A percentile compares a stretch with the other conserved stretches of the same genome.
phyloP scores from a whole-genome alignment of 2,888 invertebrate species.

The Gastrophysa polygoni region DNA sequence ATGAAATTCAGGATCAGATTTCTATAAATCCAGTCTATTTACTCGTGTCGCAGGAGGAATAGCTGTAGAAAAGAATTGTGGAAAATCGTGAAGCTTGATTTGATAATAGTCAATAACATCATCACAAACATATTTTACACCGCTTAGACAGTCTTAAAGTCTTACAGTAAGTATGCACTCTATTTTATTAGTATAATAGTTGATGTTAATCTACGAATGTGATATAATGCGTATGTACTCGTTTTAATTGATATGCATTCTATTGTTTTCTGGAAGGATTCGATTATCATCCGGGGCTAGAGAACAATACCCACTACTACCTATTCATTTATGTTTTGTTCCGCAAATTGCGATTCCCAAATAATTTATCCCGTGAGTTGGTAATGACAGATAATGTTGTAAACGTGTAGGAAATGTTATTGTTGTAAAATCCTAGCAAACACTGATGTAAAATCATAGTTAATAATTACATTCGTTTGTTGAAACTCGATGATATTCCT shows the following conservation, averaged over 20 bases:
- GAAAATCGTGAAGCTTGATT: too few species aligned
- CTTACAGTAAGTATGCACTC: too few species aligned
- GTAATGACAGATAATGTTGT: slow-evolving; percentile 1
- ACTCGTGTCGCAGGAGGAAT: too few species aligned
- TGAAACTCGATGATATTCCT: neutral
- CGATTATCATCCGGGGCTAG: neutral
- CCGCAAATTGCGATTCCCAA: slow-evolving; percentile 8
- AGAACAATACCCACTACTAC: slow-evolving; percentile 9
- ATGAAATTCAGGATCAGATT: too few species aligned
- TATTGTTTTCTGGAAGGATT: neutral
- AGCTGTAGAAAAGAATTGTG: too few species aligned
- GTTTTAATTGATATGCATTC: neutral
- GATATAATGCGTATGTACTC: neutral
- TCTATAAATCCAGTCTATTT: too few species aligned
- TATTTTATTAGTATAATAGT: too few species aligned
- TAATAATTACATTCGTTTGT: neutral
- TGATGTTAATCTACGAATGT: too few species aligned
- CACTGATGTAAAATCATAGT: neutral
- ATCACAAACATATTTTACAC: too few species aligned
- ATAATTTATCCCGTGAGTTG: neutral
- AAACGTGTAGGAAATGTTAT: neutral
- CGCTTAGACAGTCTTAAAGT: too few species aligned
- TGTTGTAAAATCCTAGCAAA: neutral
- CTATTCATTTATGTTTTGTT: slow-evolving; percentile 13
- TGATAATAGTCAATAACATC: too few species aligned